Conservation (phyloP, 92 coral and sea anemone species). For the Palythoa caribaeorum region DNA sequence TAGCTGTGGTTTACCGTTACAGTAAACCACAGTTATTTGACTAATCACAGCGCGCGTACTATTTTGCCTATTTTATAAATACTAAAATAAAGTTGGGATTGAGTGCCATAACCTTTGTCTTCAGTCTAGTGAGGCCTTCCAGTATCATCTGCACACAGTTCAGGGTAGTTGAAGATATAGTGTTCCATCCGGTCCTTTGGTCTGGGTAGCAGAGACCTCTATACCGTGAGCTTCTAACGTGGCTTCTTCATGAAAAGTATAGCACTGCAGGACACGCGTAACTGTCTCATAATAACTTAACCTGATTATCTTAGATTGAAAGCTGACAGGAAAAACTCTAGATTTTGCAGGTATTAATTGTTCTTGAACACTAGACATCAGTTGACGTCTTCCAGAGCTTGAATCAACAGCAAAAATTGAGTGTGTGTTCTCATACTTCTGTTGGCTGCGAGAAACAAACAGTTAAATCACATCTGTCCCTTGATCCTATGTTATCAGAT, state of each 20-base stretch:
- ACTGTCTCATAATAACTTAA: slow-evolving; percentile 55
- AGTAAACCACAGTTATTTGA: too few species aligned
- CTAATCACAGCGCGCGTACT: too few species aligned
- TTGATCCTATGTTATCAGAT: slow-evolving; percentile 30
- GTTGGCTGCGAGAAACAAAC: slow-evolving; percentile 53
- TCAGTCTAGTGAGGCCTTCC: too few species aligned
- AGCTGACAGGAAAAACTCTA: slow-evolving; percentile 46
- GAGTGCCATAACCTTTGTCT: too few species aligned
- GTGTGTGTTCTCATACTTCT: slow-evolving; percentile 49
- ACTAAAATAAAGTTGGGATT: too few species aligned
- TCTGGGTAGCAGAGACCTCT: slow-evolving; percentile 58
- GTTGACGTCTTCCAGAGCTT: slow-evolving; percentile 24
- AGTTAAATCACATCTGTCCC: slow-evolving; percentile 43
- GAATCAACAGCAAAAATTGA: slow-evolving; percentile 42
- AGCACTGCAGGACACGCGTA: slow-evolving; percentile 62
- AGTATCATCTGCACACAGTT: not conserved
- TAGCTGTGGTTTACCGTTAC: too few species aligned
- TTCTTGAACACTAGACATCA: slow-evolving; percentile 30
- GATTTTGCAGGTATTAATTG: slow-evolving; percentile 44
- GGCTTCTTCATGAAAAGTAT: slow-evolving; percentile 66
- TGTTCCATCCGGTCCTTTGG: slow-evolving; percentile 65
- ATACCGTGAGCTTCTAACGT: slow-evolving; percentile 62
- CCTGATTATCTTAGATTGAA: slow-evolving; percentile 35
- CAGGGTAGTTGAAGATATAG: slow-evolving; percentile 52
- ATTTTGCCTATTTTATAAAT: too few species aligned